These are phyloP conservation scores for Sinotaia quadrata DNA, from an alignment of 2,888 invertebrate species.

Conservation along the genomic window DNA sequence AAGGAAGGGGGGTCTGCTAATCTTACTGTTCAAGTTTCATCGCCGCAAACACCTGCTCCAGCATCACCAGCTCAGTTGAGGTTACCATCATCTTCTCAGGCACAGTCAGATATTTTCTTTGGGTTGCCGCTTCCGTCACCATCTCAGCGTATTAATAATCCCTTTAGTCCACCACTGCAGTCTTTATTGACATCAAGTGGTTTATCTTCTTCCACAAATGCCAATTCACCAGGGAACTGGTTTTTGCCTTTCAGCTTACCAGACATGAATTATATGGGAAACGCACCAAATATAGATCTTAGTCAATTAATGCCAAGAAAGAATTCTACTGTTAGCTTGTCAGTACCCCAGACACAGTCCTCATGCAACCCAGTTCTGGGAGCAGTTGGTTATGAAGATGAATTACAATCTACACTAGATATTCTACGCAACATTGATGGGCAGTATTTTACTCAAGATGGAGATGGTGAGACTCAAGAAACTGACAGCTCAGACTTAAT, in stretches of 20 bases:
- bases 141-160: conserved; percentile 24
- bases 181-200: neutral
- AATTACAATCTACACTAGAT: conserved; percentile 43
- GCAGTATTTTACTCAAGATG: conserved; percentile 42
- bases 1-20: neutral
- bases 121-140: conserved; percentile 31
- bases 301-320: conserved; percentile 18
- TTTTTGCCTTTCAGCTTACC: conserved; percentile 37
- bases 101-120: conserved; percentile 30
- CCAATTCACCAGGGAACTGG: neutral
- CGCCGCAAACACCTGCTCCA: conserved; percentile 12
- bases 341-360: neutral
- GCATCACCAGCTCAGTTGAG: neutral
- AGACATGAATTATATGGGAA: conserved; percentile 46
- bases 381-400: conserved; percentile 25
- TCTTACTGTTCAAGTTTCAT: conserved; percentile 11
- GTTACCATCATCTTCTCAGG: conserved; percentile 17
- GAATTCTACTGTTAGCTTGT: neutral
- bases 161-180: conserved; percentile 28
- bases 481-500: neutral
- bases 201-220: neutral
- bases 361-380: neutral
- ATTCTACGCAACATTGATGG: conserved; percentile 42
- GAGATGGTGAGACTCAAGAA: conserved; percentile 4
- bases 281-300: conserved; percentile 45